Evolutionary conservation across 2,888 invertebrate genomes (phyloP), one percentile per base, ranked within the genome.

Genomic region (Mylabris sibirica): DNA sequence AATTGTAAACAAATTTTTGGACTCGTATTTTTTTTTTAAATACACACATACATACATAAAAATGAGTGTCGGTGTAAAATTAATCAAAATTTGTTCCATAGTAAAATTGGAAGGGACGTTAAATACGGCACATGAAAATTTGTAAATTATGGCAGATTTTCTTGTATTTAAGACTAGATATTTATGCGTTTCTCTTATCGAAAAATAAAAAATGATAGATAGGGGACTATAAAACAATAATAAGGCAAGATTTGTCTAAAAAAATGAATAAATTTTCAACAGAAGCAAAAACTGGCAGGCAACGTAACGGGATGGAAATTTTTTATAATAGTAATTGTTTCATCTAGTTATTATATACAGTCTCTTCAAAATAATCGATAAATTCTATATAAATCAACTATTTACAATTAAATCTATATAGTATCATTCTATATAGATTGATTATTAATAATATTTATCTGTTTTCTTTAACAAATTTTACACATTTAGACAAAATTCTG

Each of bases 311-410:
- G 49, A 49, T 49, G 49, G 20, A 66, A 69, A 35, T 64, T 57
- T 44, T n/a, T 12, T 61, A 63, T 30, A 30, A 30, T 30, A 30
- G 30, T 30, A 4, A 30, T 30, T 30, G 63, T 68, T 49, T 60
- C 66, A 66, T 57, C 75, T 79, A 78, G 30, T 30, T 73, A n/a
- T n/a, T n/a, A 49, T 49, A 77, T 76, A 77, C 78, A 79, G 78
- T 76, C 76, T 79, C 79, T 74, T 77, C 75, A 75, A 72, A 74
- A 57, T 75, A 77, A 77, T 74, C 70, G 71, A 76, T 49, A 20
- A 41, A 44, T 44, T 30, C 30, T 30, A 30, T 30, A n/a, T 44
- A 44, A 17, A 12, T 73, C 73, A 76, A 71, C 74, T 77, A 78
- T 77, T 63, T 77, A 77, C 76, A 76, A 61, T 70, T 66, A 64